Base-by-base conservation (phyloP, 2,797 vertebrate species). In the Cryptoprocta ferox region DNA sequence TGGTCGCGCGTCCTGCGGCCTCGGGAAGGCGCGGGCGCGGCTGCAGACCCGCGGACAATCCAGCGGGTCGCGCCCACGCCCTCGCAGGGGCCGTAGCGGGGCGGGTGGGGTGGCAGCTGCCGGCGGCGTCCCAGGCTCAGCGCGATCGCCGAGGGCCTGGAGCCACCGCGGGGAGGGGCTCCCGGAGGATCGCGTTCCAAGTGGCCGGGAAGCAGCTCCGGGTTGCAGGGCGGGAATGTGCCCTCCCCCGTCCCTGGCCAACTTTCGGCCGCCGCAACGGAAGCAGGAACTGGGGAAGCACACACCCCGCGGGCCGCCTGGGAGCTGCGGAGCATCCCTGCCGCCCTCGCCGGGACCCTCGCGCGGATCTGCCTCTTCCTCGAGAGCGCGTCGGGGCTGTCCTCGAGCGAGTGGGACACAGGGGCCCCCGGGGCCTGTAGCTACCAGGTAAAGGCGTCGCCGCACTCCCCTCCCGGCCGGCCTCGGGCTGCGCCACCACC, bases 241-340 rank as follows among this genome's bases (percentile, higher is more conserved):
- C 89, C 96, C 94, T 91, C 16, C 89, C 21, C 93, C 96, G 48
- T 85, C 91, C 66, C 63, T 13, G 0, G 81, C 90, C 82, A 96
- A 96, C 97, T 98, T 96, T 94, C 37, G 1, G 83, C 42, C 3
- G 32, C 91, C n/a, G 96, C 66, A 26, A 91, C 97, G 98, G 97
- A 98, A 98, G 96, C 97, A 96, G 98, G 98, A 98, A 98, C 97
- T 98, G 48, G 82, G 18, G 53, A 70, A 95, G 18, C 88, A 71
- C 75, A 71, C 39, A 39, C 42, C 37, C 79, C 7, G 73, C n/a
- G 8, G 35, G 45, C 61, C 4, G 0, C 63, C 70, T 32, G 16
- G 79, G 76, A 80, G 75, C 94, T 48, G 76, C 83, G 2, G 73
- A 73, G 85, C 66, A n/a, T 83, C 39, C 68, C 39, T 0, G 71